A percentile compares a stretch with the other conserved stretches of the same genome.
phyloP scores from a whole-genome alignment of 2,888 invertebrate species.

The Diploptera punctata region DNA sequence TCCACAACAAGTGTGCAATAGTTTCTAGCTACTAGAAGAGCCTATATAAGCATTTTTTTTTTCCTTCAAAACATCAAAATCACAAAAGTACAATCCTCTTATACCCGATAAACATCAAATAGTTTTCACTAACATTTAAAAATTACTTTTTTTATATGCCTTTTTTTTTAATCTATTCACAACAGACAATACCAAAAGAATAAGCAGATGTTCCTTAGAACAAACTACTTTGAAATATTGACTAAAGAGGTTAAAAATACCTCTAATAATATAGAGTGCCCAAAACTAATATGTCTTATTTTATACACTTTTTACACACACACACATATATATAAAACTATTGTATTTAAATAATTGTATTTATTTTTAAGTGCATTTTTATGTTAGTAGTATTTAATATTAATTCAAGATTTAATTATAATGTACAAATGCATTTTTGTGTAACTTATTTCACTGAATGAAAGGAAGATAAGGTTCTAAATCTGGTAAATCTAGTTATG shows the following conservation, averaged over 20 bases:
- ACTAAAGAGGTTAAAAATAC: constrained; percentile 15
- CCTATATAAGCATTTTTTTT: background rate
- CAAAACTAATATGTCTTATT: too few relatives aligned
- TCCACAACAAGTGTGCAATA: background rate
- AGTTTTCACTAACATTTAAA: constrained; percentile 11
- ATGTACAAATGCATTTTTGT: too few relatives aligned
- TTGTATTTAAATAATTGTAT: too few relatives aligned
- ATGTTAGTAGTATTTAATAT: too few relatives aligned
- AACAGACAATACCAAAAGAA: constrained; percentile 11
- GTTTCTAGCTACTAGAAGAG: background rate
- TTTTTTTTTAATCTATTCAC: constrained; percentile 2
- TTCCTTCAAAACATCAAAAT: constrained; percentile 4
- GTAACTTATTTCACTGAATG: too few relatives aligned
- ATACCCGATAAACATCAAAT: constrained; percentile 1
- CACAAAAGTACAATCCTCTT: background rate
- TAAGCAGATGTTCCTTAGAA: constrained; percentile 10
- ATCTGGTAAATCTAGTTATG: too few relatives aligned
- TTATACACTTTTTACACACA: too few relatives aligned
- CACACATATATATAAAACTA: too few relatives aligned
- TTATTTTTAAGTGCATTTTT: too few relatives aligned
- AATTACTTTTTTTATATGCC: background rate
- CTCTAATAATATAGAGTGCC: background rate
- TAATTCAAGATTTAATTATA: too few relatives aligned
- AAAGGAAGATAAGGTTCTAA: too few relatives aligned
- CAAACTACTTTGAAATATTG: constrained; percentile 15